phyloP scores from a whole-genome alignment of 2,113 vertebrate species.

The Tringa solitaria region DNA sequence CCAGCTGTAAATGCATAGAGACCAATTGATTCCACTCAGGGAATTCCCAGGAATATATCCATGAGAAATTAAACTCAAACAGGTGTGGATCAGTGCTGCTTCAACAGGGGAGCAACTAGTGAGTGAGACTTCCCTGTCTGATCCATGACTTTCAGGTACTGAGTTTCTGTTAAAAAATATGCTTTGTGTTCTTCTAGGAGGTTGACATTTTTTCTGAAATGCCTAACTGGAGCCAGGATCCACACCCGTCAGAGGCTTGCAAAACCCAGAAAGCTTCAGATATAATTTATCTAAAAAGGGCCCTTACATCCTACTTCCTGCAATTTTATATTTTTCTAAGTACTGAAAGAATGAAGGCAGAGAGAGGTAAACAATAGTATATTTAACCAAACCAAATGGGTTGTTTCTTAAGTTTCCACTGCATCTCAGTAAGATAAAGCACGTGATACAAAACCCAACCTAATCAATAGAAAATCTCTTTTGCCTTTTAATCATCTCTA shows the following conservation, averaged over 20 bases:
- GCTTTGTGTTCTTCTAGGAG: not conserved
- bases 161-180: not conserved
- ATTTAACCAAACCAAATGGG: not conserved
- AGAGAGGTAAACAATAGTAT: not conserved
- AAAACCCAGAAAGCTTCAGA: constrained; percentile 12
- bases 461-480: not conserved
- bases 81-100: not conserved
- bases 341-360: not conserved
- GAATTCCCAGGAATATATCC: not conserved
- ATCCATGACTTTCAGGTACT: not conserved
- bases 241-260: not conserved
- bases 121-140: not conserved
- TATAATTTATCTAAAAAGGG: not conserved
- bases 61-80: not conserved
- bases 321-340: not conserved
- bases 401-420: not conserved
- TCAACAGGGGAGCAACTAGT: not conserved
- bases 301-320: not conserved
- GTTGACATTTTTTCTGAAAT: not conserved
- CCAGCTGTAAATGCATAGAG: not conserved
- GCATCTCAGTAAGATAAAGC: not conserved
- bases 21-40: not conserved
- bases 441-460: not conserved
- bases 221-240: not conserved
- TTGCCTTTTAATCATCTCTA: not conserved